These are phyloP conservation scores for Gerosis bhagava DNA, from an alignment of 2,888 invertebrate genomes.

Conservation along the genomic window DNA sequence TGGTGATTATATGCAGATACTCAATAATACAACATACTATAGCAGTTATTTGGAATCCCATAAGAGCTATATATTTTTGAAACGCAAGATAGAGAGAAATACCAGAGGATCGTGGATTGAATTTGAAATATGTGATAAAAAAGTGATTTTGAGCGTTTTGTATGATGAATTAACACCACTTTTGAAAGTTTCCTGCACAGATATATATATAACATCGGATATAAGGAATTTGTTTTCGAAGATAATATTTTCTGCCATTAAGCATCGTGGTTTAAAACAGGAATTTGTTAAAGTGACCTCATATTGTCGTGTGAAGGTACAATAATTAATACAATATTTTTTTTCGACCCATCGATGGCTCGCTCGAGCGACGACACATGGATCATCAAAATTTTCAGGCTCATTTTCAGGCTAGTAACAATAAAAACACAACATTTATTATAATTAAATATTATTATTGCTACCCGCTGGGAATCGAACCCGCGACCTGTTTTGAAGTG, in stretches of 20 bases:
- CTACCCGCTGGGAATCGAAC: no score
- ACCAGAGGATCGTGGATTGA: no score
- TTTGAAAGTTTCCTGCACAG: conserved; percentile 48
- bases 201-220: conserved; percentile 45
- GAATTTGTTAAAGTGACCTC: conserved; percentile 49
- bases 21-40: conserved; percentile 38
- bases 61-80: conserved; percentile 43
- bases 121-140: conserved; percentile 46
- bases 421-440: no score
- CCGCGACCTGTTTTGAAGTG: no score
- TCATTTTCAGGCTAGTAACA: no score
- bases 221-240: conserved; percentile 57
- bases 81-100: conserved; percentile 45
- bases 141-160: conserved; percentile 47
- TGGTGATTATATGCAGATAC: conserved; percentile 42
- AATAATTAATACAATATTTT: no score
- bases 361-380: no score
- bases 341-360: no score
- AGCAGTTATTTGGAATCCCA: conserved; percentile 37
- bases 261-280: conserved; percentile 30
- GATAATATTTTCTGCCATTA: conserved; percentile 46
- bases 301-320: no score
- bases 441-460: no score
- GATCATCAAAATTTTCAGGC: no score
- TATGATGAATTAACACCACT: conserved; percentile 38